Percentiles rank a stretch among this genome's conserved stretches.
These are phyloP conservation scores for Clivina fossor DNA, from an alignment of 2,888 invertebrate genomes.

Conservation along the genomic window DNA sequence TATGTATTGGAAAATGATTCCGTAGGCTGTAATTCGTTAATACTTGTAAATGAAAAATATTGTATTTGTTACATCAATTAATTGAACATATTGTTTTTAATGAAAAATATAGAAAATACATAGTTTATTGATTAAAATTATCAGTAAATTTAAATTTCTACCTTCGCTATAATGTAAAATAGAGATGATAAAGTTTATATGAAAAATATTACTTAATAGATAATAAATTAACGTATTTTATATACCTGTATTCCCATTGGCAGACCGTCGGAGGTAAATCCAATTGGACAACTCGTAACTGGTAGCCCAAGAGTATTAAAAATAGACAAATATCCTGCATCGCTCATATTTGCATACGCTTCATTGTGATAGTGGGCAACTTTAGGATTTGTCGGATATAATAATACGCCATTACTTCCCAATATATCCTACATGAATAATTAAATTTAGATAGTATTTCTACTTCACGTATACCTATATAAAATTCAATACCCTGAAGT, in stretches of 20 bases:
- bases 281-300: conserved; percentile 81
- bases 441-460: not conserved
- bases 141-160: not conserved
- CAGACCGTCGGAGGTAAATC: conserved; percentile 68
- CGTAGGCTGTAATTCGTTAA: too few species aligned
- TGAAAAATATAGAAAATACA: too few species aligned
- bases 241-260: conserved; percentile 70
- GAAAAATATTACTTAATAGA: too few species aligned
- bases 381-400: conserved; percentile 68
- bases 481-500: conserved; percentile 60
- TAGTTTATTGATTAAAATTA: too few species aligned
- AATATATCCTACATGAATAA: conserved; percentile 59
- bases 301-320: conserved; percentile 84
- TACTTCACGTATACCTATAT: too few species aligned
- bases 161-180: too few species aligned
- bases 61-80: too few species aligned
- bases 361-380: conserved; percentile 70
- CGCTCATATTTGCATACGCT: conserved; percentile 66
- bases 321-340: conserved; percentile 76
- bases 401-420: conserved; percentile 67
- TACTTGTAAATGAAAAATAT: too few species aligned
- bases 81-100: too few species aligned
- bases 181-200: too few species aligned
- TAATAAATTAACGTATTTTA: conserved; percentile 3
- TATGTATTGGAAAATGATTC: too few species aligned